Conservation (phyloP, 2,113 vertebrate genomes). For the Thryonomys swinderianus region DNA sequence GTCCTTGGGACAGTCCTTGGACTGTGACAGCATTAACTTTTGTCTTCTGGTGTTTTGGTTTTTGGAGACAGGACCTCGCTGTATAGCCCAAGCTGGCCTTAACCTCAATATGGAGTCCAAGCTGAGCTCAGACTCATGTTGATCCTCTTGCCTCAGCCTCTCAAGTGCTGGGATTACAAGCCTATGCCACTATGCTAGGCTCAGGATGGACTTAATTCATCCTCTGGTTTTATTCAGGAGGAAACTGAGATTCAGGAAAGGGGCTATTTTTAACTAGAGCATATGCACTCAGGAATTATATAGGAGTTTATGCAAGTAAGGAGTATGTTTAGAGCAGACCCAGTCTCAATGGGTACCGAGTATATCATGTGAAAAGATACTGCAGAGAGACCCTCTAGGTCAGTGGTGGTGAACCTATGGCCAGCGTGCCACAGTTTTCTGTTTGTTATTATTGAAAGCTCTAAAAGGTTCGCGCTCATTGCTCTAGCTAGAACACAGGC, state of each 20-base stretch:
- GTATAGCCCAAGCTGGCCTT: background rate
- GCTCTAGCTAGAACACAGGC: background rate
- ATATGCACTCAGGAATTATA: too few relatives aligned
- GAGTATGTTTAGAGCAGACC: background rate
- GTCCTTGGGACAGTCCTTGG: background rate
- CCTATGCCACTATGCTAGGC: background rate
- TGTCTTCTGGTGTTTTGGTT: background rate
- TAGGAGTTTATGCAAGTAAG: background rate
- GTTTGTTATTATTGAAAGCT: background rate
- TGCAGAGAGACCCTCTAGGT: background rate
- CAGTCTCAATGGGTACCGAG: background rate
- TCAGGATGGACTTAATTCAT: background rate
- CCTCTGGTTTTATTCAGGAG: slow-evolving; percentile 22
- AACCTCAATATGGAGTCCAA: background rate
- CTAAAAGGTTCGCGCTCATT: background rate
- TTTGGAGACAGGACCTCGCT: background rate
- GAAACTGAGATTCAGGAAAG: background rate
- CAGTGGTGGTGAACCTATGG: background rate
- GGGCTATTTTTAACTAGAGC: background rate
- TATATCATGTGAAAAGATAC: background rate
- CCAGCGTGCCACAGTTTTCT: background rate
- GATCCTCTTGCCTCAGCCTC: background rate
- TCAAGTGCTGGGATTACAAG: background rate
- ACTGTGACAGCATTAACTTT: background rate
- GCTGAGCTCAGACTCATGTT: background rate